These are phyloP conservation scores for Spea bombifrons DNA, from an alignment of 2,113 vertebrate genomes.

Conservation along the genomic window DNA sequence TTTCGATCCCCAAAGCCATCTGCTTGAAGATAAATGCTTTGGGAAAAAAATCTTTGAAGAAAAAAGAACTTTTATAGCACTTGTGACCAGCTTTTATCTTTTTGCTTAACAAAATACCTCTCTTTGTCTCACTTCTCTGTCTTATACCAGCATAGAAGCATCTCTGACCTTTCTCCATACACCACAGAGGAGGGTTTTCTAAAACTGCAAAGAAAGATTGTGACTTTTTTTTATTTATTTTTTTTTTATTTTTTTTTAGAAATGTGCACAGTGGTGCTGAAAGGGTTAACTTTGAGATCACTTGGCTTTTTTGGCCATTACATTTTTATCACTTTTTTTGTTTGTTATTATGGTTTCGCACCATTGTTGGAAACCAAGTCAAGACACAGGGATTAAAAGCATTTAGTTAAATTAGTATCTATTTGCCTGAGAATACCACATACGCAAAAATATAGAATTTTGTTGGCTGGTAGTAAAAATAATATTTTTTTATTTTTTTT, in stretches of 20 bases:
- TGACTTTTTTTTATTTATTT: background rate
- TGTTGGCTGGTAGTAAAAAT: too few species aligned
- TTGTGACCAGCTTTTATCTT: conserved; percentile 36
- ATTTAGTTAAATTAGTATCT: too few species aligned
- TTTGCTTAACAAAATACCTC: conserved; percentile 30
- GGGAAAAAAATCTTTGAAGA: conserved; percentile 6
- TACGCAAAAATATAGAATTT: too few species aligned
- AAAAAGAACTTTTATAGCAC: conserved; percentile 40
- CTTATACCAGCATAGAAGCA: background rate
- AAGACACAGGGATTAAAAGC: too few species aligned
- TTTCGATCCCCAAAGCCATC: conserved; percentile 37
- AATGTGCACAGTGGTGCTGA: too few species aligned
- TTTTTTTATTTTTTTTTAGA: too few species aligned
- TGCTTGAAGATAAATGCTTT: conserved; percentile 30
- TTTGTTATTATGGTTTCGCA: background rate
- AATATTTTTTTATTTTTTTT: too few species aligned
- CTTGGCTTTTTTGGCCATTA: background rate
- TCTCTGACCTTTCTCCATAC: conserved; percentile 10
- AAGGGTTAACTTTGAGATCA: too few species aligned
- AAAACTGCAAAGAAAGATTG: background rate
- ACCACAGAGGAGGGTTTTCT: background rate
- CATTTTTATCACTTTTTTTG: background rate
- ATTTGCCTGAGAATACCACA: too few species aligned
- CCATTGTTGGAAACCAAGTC: too few species aligned
- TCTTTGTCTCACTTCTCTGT: conserved; percentile 9